phyloP scores from a whole-genome alignment of 2,888 invertebrate species.

The Philopedon plagiatum region DNA sequence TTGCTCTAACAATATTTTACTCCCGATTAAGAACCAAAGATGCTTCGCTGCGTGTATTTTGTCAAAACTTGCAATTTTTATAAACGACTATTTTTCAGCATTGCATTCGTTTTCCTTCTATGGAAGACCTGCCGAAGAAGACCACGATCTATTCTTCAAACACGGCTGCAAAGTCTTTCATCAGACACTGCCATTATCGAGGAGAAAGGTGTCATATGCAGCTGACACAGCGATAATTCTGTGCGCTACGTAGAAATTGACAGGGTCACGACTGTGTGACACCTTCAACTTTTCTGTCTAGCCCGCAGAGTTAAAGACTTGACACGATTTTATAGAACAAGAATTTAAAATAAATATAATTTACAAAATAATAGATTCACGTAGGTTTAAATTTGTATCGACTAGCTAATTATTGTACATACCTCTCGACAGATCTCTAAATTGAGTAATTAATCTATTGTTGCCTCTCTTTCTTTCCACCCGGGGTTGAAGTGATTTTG shows the following conservation, averaged over 20 bases:
- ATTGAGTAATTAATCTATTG: too few relatives aligned
- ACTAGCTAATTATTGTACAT: too few relatives aligned
- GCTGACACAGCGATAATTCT: slow-evolving; percentile 96
- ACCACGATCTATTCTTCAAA: slow-evolving; percentile 84
- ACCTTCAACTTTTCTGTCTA: slow-evolving; percentile 57
- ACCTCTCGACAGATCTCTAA: too few relatives aligned
- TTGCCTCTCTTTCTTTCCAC: too few relatives aligned
- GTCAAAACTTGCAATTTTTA: too few relatives aligned
- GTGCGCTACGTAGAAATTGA: slow-evolving; percentile 93
- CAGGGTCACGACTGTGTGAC: slow-evolving; percentile 92
- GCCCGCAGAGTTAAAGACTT: slow-evolving; percentile 62
- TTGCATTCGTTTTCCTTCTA: slow-evolving; percentile 53
- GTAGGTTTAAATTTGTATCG: too few relatives aligned
- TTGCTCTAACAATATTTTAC: too few relatives aligned
- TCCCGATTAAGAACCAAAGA: too few relatives aligned
- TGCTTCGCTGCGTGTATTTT: too few relatives aligned
- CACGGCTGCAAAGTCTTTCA: slow-evolving; percentile 85
- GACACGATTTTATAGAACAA: slow-evolving; percentile 2
- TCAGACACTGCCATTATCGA: slow-evolving; percentile 88
- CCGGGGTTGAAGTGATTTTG: too few relatives aligned
- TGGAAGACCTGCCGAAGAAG: slow-evolving; percentile 71
- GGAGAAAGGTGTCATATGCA: slow-evolving; percentile 89
- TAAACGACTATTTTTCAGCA: slow-evolving; percentile 38
- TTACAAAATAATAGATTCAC: too few relatives aligned
- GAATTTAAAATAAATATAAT: not conserved